Base-by-base conservation (phyloP, 1,140 invertebrate genomes). In the Anastatus disparis region DNA sequence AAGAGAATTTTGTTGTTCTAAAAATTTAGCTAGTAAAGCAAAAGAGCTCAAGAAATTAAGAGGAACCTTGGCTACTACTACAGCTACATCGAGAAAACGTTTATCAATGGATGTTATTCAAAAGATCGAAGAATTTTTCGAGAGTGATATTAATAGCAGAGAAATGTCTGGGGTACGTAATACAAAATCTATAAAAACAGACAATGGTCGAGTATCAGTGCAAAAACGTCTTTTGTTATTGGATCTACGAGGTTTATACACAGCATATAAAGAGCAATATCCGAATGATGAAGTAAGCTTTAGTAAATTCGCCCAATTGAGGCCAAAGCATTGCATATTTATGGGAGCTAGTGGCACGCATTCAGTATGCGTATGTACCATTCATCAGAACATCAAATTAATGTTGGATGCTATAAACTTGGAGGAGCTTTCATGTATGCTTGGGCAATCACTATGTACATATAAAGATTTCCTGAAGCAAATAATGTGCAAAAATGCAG, bases 371-470 rank as follows among this genome's bases (percentile, higher is more conserved):
- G 72, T 71, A 17, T 74, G 72, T 26, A 46, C 50, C 1, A 38
- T 56, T 44, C 72, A 71, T 48, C 46, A 71, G 20, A 74, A 74
- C 35, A 27, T 74, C n/a, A 71, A 64, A 48, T 17, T 64, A n/a
- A 69, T 73, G 71, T n/a, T 70, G 6, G 52, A 58, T 40, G 71
- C 48, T 29, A 38, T 59, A 4, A 15, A 68, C 24, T 56, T 73
- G 12, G 40, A 59, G 15, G 9, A 53, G 8, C 55, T 67, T n/a
- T 62, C 56, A 7, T 17, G 65, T 29, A 13, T 48, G 27, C 20
- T 22, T 24, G 29, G 15, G 24, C n/a, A 22, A 52, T 44, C 52
- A 20, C 26, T 73, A 40, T 48, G 55, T 15, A 58, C 52, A 29
- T 70, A 58, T 46, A 55, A 64, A 15, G 71, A 73, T 55, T 73